These are phyloP conservation scores for Pempheris klunzingeri DNA, from an alignment of 2,797 vertebrate species.

Conservation along the genomic window DNA sequence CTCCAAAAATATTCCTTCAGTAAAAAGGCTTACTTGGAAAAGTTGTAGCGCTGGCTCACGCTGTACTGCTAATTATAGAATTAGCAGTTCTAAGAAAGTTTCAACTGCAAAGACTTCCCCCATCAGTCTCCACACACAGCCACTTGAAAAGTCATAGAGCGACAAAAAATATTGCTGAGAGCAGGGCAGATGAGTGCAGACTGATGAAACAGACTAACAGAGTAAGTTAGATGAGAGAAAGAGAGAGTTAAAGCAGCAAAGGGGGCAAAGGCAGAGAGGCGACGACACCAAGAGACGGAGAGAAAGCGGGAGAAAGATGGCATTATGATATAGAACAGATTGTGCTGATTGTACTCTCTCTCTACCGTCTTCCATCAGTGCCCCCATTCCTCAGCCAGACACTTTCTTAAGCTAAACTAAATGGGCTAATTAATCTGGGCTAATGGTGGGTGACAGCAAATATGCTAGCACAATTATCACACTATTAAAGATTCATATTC, in stretches of 20 bases:
- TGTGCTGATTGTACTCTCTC: slow-evolving; percentile 81
- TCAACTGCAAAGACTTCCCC: slow-evolving; percentile 27
- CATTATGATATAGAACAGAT: slow-evolving; percentile 79
- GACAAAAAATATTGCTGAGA: slow-evolving; percentile 51
- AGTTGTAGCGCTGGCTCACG: background rate
- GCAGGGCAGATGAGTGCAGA: slow-evolving; percentile 32
- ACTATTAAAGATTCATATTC: slow-evolving; percentile 89
- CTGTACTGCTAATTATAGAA: slow-evolving; percentile 42
- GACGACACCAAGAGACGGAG: slow-evolving; percentile 40
- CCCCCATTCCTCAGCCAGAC: slow-evolving; percentile 85
- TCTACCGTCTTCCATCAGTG: slow-evolving; percentile 75
- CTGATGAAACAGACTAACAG: slow-evolving; percentile 56
- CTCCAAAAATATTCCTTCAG: background rate
- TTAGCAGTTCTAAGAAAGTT: slow-evolving; percentile 36
- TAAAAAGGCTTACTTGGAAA: background rate
- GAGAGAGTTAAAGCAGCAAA: slow-evolving; percentile 26
- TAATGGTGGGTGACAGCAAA: slow-evolving; percentile 91
- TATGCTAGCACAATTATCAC: slow-evolving; percentile 89
- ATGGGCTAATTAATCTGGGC: slow-evolving; percentile 89
- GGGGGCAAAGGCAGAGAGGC: slow-evolving; percentile 10
- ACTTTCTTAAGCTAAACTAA: slow-evolving; percentile 88
- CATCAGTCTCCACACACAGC: slow-evolving; percentile 28
- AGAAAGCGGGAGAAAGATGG: slow-evolving; percentile 65
- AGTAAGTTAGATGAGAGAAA: slow-evolving; percentile 44
- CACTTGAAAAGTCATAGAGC: slow-evolving; percentile 38